A percentile compares a stretch with the other conserved stretches of the same genome.
These are phyloP conservation scores for Echeneis naucrates DNA, from an alignment of 2,797 vertebrate species.

Conservation along the genomic window DNA sequence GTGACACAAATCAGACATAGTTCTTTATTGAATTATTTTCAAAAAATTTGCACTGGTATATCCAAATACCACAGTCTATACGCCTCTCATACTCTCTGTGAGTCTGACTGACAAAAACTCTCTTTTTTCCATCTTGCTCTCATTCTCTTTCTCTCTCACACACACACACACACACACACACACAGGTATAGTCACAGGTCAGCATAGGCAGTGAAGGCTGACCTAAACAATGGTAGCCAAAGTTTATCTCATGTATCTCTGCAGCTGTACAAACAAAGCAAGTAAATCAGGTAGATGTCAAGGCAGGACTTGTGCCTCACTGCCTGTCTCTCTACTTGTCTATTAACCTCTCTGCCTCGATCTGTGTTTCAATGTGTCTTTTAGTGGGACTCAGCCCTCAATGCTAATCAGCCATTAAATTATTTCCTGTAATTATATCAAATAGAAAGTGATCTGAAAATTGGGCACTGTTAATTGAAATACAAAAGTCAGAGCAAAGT, in stretches of 20 bases:
- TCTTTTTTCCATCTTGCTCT: neutral
- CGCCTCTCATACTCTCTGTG: slow-evolving; percentile 2
- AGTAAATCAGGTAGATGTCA: slow-evolving; percentile 60
- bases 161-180: slow-evolving; percentile 10
- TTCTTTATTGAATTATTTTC: slow-evolving; percentile 18
- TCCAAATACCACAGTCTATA: slow-evolving; percentile 6
- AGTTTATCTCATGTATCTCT: slow-evolving; percentile 88
- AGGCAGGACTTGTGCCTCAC: slow-evolving; percentile 19
- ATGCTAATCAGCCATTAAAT: slow-evolving; percentile 97
- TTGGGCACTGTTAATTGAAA: slow-evolving; percentile 94
- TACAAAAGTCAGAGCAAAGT: slow-evolving; percentile 95
- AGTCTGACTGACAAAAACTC: neutral
- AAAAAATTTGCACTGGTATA: slow-evolving; percentile 2
- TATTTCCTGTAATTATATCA: slow-evolving; percentile 97
- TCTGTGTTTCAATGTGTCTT: slow-evolving; percentile 86
- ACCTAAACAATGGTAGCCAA: slow-evolving; percentile 86
- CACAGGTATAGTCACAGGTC: slow-evolving; percentile 40
- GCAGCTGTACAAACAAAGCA: slow-evolving; percentile 94
- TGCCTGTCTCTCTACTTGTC: slow-evolving; percentile 14
- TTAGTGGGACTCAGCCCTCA: slow-evolving; percentile 88
- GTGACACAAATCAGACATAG: slow-evolving; percentile 5
- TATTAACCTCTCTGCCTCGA: slow-evolving; percentile 62
- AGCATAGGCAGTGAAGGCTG: slow-evolving; percentile 66
- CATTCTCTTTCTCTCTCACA: slow-evolving; percentile 13
- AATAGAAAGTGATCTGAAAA: slow-evolving; percentile 94